Conservation (phyloP, 2,797 vertebrate species). For the Malacoctenus gilli region DNA sequence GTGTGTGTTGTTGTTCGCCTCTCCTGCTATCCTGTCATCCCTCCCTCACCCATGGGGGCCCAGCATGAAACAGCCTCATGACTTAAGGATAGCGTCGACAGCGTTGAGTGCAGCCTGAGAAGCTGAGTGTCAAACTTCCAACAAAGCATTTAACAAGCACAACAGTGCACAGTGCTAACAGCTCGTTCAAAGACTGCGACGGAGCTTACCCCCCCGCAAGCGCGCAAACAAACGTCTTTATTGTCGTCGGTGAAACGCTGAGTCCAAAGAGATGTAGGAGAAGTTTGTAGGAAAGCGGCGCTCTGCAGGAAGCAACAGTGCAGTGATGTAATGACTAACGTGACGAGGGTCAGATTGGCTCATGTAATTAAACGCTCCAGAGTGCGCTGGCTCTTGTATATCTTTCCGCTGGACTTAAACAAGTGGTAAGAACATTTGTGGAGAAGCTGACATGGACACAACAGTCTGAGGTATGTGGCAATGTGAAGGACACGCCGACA, state of each 20-base stretch:
- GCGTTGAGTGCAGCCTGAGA: slow-evolving; percentile 57
- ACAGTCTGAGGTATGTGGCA: slow-evolving; percentile 10
- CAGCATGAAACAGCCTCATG: slow-evolving; percentile 72
- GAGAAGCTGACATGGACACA: slow-evolving; percentile 10
- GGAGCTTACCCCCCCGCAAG: slow-evolving; percentile 59
- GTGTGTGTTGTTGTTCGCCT: slow-evolving; percentile 59
- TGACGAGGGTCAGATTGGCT: slow-evolving; percentile 35
- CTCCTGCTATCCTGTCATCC: slow-evolving; percentile 67
- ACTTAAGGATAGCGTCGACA: slow-evolving; percentile 64
- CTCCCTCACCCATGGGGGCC: slow-evolving; percentile 66
- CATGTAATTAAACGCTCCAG: slow-evolving; percentile 51
- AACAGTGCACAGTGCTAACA: slow-evolving; percentile 60
- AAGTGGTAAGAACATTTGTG: slow-evolving; percentile 14
- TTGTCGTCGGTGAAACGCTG: slow-evolving; percentile 48
- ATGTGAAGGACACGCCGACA: slow-evolving; percentile 35
- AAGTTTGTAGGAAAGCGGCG: slow-evolving; percentile 13
- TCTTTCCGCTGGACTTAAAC: slow-evolving; percentile 5
- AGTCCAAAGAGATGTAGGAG: slow-evolving; percentile 43
- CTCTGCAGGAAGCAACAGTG: slow-evolving; percentile 23
- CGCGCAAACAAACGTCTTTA: slow-evolving; percentile 66
- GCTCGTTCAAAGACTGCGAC: slow-evolving; percentile 64
- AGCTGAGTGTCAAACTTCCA: slow-evolving; percentile 69
- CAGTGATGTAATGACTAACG: slow-evolving; percentile 32
- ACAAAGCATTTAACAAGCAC: slow-evolving; percentile 76
- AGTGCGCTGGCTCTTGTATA: slow-evolving; percentile 7